These are phyloP conservation scores for Shinisaurus crocodilurus DNA, from an alignment of 2,113 vertebrate species.

Conservation along the genomic window DNA sequence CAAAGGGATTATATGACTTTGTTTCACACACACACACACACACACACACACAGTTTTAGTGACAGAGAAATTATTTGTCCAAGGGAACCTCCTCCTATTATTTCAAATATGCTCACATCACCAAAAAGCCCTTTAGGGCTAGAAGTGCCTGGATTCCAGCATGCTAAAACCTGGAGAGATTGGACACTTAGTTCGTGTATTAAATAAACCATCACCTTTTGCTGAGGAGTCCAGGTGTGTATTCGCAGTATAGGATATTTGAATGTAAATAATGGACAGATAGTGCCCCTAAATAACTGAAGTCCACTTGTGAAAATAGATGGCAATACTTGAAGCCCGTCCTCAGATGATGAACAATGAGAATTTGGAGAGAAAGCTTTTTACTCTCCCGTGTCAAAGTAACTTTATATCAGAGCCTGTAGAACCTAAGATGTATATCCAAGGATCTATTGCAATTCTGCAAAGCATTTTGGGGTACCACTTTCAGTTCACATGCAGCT, in stretches of 20 bases:
- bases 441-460: neutral
- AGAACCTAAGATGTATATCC: neutral
- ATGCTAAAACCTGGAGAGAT: neutral
- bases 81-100: neutral
- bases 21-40: rapidly evolving
- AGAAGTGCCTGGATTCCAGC: rapidly evolving
- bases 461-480: neutral
- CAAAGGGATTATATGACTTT: too few species aligned
- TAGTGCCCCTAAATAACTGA: neutral
- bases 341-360: neutral
- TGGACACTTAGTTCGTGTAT: neutral
- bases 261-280: neutral
- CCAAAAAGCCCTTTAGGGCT: rapidly evolving
- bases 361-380: neutral
- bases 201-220: neutral
- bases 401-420: neutral
- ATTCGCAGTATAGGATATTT: neutral
- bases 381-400: neutral
- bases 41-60: neutral
- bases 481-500: neutral
- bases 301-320: neutral
- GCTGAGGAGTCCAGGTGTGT: conserved; percentile 5
- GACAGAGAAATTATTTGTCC: neutral
- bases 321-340: neutral
- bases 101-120: rapidly evolving